Base-by-base conservation (phyloP, 37 sponge, comb jelly and placozoan species). In the Hormiphora californensis region DNA sequence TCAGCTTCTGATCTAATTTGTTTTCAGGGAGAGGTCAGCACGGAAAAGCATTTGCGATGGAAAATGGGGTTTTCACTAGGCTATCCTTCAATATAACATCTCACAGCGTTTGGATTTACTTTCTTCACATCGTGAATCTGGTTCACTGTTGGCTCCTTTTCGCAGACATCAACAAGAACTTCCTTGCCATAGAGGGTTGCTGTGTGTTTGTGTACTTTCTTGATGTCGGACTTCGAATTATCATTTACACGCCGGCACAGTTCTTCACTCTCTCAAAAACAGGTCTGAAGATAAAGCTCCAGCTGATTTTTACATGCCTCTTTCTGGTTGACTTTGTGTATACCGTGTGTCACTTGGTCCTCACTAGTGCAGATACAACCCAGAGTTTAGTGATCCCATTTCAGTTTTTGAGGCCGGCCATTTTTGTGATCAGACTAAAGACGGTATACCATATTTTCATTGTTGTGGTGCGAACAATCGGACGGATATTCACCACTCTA, bases 1-100 rank as follows among this genome's bases (percentile, higher is more conserved):
- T n/a, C n/a, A n/a, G n/a, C n/a, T n/a, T n/a, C n/a, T n/a, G n/a
- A n/a, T n/a, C n/a, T n/a, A n/a, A n/a, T n/a, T n/a, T n/a, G n/a
- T n/a, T 31, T 65, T 65, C 67, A 65, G 67, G 67, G 1, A 65
- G 67, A 32, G 67, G 67, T 17, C 33, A 33, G 3, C 35, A 33
- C 17, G 67, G 67, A 28, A 65, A 65, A 31, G 67, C 67, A 9
- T 65, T 36, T 65, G 67, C 67, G 15, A 65, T 65, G 67, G 67
- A 65, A 31, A 33, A 65, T 31, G 12, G 15, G 3, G 15, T 15
- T 5, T 65, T 39, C 3, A 38, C 35, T 32, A 36, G 67, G 8
- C 19, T 65, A 33, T 35, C 67, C 5, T 65, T 19, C 37, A 65
- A 65, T 39, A 65, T 65, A 30, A 65, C 67, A 11, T 65, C 9